phyloP scores from a whole-genome alignment of 2,797 vertebrate genomes.

The Acrossocheilus wenchowensis region DNA sequence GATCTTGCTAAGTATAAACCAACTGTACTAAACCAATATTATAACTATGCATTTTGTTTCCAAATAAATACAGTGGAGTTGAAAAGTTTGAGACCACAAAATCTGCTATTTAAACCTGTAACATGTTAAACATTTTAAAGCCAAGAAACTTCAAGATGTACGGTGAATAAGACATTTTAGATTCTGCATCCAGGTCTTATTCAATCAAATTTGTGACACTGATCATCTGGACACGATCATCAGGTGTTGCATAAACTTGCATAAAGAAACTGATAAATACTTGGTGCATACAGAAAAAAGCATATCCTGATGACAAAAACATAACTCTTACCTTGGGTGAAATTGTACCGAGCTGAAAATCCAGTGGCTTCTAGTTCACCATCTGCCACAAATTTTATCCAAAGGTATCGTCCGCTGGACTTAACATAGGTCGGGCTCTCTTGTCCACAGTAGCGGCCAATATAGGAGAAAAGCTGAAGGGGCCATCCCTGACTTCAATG shows the following conservation, averaged over 20 bases:
- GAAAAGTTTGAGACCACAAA: background rate
- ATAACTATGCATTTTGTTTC: background rate
- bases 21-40: background rate
- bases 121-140: background rate
- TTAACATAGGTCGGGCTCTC: conserved; percentile 90
- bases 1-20: conserved; percentile 4
- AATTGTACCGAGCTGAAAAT: conserved; percentile 96
- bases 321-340: conserved; percentile 88
- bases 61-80: background rate
- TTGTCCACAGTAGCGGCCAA: conserved; percentile 96
- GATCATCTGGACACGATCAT: background rate
- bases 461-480: conserved; percentile 95
- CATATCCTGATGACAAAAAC: background rate
- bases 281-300: background rate
- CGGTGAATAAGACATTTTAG: background rate
- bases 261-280: background rate
- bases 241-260: background rate
- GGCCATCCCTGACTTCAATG: conserved; percentile 96
- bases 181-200: background rate
- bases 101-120: background rate
- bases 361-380: conserved; percentile 94
- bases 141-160: background rate
- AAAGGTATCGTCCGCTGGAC: conserved; percentile 95
- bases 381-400: conserved; percentile 99
- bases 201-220: background rate